Evolutionary conservation across 2,888 invertebrate species (phyloP).

Genomic region (Timema cristinae): DNA sequence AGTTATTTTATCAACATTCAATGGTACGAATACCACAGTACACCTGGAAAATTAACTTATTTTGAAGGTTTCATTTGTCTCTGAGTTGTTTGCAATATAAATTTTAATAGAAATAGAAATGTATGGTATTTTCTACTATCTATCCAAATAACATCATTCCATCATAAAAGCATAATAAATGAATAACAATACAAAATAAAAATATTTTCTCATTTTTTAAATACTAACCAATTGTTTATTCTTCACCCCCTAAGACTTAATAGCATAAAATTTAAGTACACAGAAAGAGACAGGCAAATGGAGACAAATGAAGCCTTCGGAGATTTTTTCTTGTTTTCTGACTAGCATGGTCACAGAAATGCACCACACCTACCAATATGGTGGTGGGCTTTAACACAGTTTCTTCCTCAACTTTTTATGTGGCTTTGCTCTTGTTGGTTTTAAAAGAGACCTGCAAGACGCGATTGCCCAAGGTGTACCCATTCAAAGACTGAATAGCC

Average conservation of each 20-base stretch:
- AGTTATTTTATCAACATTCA: conserved; percentile 30
- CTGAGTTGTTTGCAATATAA: conserved; percentile 5
- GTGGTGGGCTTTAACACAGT: conserved; percentile 32
- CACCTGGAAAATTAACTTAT: conserved; percentile 31
- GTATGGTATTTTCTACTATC: too few species aligned
- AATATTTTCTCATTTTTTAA: conserved; percentile 10
- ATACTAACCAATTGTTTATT: not conserved
- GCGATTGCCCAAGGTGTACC: conserved; percentile 91
- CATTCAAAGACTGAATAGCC: conserved; percentile 94
- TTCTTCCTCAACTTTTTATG: conserved; percentile 33
- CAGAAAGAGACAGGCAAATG: conserved; percentile 11
- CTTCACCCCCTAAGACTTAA: not conserved
- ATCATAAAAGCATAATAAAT: too few species aligned
- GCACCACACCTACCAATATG: conserved; percentile 33
- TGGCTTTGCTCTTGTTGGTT: conserved; percentile 77
- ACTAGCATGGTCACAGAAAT: conserved; percentile 35
- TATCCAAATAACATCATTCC: too few species aligned
- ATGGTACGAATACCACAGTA: conserved; percentile 31
- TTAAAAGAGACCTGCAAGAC: conserved; percentile 97
- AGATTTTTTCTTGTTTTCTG: conserved; percentile 25
- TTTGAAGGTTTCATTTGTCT: conserved; percentile 33
- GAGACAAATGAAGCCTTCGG: conserved; percentile 31
- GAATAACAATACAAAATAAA: not conserved
- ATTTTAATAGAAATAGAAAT: too few species aligned
- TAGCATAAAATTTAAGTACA: conserved; percentile 14